These are phyloP conservation scores for Mythimna vitellina DNA, from an alignment of 2,888 invertebrate species.

Conservation along the genomic window DNA sequence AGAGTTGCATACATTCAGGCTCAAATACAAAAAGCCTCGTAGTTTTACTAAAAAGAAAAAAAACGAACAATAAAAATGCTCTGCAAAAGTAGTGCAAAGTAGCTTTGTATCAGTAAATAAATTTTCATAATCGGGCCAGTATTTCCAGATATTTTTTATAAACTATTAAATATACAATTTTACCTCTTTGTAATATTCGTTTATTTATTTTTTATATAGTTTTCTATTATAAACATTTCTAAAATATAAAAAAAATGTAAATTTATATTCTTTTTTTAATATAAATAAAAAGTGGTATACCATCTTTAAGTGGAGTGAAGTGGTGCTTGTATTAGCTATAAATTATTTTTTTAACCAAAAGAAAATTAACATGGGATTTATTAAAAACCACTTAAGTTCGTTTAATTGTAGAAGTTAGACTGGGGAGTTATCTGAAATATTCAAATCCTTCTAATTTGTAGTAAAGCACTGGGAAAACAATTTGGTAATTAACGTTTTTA, in stretches of 20 bases:
- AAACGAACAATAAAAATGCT: no score
- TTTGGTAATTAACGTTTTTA: slow-evolving; percentile 30
- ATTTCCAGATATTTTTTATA: no score
- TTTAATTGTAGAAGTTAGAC: slow-evolving; percentile 24
- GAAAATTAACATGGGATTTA: background rate
- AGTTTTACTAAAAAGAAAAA: no score
- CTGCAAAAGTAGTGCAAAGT: no score
- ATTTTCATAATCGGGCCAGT: no score
- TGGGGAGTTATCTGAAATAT: slow-evolving; percentile 26
- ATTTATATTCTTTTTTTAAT: no score
- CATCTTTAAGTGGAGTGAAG: background rate
- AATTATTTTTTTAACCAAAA: background rate
- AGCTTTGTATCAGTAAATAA: no score
- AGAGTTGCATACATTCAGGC: no score
- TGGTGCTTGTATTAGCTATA: background rate
- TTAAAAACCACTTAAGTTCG: background rate
- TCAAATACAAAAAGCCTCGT: no score
- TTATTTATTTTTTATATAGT: background rate
- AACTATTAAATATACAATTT: background rate
- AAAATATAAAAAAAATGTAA: no score
- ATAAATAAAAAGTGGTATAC: no score
- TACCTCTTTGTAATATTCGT: background rate
- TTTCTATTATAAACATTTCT: no score
- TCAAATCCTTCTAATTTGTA: slow-evolving; percentile 19
- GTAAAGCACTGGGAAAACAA: slow-evolving; percentile 17